Evolutionary conservation across 2,888 invertebrate genomes (phyloP), one percentile per base, ranked within the genome.

Genomic region (Agrenia bidenticulata): DNA sequence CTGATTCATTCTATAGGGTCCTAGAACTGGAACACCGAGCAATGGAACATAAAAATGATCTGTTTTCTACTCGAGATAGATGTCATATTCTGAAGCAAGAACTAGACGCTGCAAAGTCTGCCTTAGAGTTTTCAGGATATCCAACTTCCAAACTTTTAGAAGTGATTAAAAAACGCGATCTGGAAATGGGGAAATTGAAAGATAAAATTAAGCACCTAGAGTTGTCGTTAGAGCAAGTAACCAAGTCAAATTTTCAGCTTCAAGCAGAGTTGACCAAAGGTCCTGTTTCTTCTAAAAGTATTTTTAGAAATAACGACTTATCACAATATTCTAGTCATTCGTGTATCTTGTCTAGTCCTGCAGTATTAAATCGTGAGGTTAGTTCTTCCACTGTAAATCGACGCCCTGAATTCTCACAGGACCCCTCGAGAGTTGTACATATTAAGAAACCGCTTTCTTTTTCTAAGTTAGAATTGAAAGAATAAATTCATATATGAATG

Each of bases 31-130:
- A 64, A 23, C 19, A 23, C 2, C 15, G 13, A 15, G 13, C 17
- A 26, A 41, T 39, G 1, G 63, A 67, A n/a, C 54, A 58, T 23
- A 67, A 67, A 37, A 21, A 23, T 24, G 53, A 59, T 7, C 13
- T 67, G 13, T 67, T 55, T 45, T 2, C 19, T 2, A 13, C 37
- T 7, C 51, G 67, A 23, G 61, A 67, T 42, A 17, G 32, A 9
- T 58, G 59, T 17, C 26, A 51, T 13, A 15, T 5, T 21, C 41
- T 63, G 24, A 26, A 24, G 2, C 45, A 37, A 23, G 66, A 66
- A 59, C 32, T 63, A 2, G 59, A 51, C 9, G 54, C 51, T 23
- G 15, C 32, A 1, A 21, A 58, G 26, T 19, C 17, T 13, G 17
- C 51, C 37, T 11, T 58, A 2, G 19, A 26, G 15, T 19, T 53